phyloP scores from a whole-genome alignment of 2,797 vertebrate genomes.

The Helarctos malayanus region DNA sequence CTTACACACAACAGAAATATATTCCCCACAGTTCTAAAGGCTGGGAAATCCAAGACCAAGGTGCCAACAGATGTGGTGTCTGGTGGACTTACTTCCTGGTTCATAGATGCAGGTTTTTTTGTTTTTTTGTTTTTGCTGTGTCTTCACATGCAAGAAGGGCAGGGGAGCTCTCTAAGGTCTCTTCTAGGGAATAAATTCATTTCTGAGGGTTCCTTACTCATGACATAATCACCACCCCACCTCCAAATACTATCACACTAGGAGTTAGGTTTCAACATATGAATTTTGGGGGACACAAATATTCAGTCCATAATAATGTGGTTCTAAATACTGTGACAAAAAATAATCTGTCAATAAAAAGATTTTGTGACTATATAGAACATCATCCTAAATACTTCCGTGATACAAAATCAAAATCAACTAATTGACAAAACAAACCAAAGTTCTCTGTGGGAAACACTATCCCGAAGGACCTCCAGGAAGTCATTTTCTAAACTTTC shows the following conservation, averaged over 20 bases:
- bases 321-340: background rate
- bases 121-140: background rate
- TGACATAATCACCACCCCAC: background rate
- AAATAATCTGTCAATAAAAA: background rate
- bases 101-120: background rate
- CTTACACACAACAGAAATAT: background rate
- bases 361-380: background rate
- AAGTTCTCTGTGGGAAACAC: background rate
- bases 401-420: background rate
- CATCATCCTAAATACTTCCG: background rate
- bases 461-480: background rate
- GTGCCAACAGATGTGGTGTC: background rate
- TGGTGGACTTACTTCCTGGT: background rate
- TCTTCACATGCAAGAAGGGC: background rate
- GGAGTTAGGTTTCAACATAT: background rate
- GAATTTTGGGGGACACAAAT: background rate
- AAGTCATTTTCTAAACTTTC: constrained; percentile 35
- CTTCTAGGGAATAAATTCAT: background rate
- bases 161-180: background rate
- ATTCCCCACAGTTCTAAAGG: background rate
- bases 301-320: background rate
- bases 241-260: background rate
- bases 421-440: background rate
- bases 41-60: background rate
- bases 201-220: background rate